Evolutionary conservation across 2,888 invertebrate genomes (phyloP).

Genomic region (Ligdia adustata): DNA sequence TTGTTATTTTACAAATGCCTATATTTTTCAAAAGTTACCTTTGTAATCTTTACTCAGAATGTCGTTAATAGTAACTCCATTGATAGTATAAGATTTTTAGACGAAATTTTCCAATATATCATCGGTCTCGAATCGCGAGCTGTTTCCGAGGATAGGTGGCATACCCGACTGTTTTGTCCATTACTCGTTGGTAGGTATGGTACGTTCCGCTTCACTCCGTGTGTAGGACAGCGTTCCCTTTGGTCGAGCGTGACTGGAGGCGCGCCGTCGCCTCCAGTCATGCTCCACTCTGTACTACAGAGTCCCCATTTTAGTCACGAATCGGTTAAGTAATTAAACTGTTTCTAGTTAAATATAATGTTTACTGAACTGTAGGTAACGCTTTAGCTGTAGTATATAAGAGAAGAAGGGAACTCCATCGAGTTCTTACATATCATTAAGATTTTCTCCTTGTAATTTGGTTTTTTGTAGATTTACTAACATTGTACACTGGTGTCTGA

Average conservation of each 20-base stretch:
- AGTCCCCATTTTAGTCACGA: constrained; percentile 33
- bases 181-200: constrained; percentile 21
- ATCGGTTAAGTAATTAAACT: constrained; percentile 44
- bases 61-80: constrained; percentile 41
- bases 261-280: constrained; percentile 22
- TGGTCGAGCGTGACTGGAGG: neutral
- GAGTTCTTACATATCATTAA: constrained; percentile 83
- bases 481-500: constrained; percentile 58
- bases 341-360: constrained; percentile 70
- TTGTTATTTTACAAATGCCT: constrained; percentile 73
- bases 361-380: constrained; percentile 73
- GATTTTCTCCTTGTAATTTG: constrained; percentile 80
- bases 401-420: constrained; percentile 73
- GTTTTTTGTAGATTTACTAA: constrained; percentile 55
- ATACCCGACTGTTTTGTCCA: constrained; percentile 30
- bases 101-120: constrained; percentile 35
- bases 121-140: constrained; percentile 18
- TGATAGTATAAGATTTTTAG: constrained; percentile 38
- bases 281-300: constrained; percentile 15
- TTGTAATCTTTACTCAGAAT: constrained; percentile 49
- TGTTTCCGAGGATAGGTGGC: constrained; percentile 18
- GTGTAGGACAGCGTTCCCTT: constrained; percentile 6
- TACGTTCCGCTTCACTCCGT: constrained; percentile 19
- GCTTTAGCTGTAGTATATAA: constrained; percentile 79
- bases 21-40: constrained; percentile 72